Evolutionary conservation across 2,888 invertebrate genomes (phyloP), one percentile per base, ranked within the genome.

Genomic region (Pachycephus smyrnensis): DNA sequence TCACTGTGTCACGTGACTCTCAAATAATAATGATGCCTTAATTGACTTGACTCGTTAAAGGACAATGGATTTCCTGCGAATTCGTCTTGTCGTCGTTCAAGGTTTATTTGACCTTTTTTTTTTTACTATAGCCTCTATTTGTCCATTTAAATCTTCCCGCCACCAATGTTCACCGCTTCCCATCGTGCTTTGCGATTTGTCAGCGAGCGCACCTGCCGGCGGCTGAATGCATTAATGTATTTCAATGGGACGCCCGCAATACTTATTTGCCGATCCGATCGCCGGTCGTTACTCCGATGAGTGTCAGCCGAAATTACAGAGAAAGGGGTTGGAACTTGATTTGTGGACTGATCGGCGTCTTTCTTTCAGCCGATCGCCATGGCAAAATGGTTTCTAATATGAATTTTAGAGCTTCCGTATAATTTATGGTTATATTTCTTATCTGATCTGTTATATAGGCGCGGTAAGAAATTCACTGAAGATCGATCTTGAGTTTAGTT

Each of bases 121-220:
- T 36, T 36, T 11, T 36, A 23, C 9, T 55, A 1, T 23, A 0
- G 6, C 9, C 6, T 55, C 9, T 23, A 12, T 32, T 31, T 71
- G 12, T 71, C 15, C 1, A 71, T 71, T 35, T 15, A 6, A 35
- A 35, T 74, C 36, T 30, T 36, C 36, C 31, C 74, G 32, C 74
- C 36, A 11, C 71, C 0, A 9, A 71, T 71, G 12, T 71, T 4
- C 69, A 4, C 4, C 3, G 68, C 71, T 30, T 30, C 31, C 32
- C 71, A 1, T 9, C 30, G 35, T 82, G 81, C 83, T 83, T 86
- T 82, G 82, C 87, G 85, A 88, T 87, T 87, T 85, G 87, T 87
- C 85, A 82, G 84, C 80, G 78, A 15, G 32, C 68, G 68, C 78
- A 78, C 76, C 78, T 78, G 78, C 76, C 77, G 73, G 11, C 77